Evolutionary conservation across 2,888 invertebrate species (phyloP).

Genomic region (Hyalella azteca): DNA sequence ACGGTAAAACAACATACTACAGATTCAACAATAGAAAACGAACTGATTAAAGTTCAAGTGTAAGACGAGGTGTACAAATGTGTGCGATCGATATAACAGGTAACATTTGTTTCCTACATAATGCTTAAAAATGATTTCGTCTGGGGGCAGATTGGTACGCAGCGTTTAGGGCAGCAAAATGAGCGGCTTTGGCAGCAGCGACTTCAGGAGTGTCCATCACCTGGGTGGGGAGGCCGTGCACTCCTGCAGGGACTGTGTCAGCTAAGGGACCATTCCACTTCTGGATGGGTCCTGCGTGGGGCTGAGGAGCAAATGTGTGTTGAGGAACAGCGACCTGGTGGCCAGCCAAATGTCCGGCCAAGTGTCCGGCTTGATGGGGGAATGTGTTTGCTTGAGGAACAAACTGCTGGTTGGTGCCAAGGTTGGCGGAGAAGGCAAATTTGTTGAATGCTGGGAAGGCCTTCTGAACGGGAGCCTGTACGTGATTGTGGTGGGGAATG

Average conservation of each 20-base stretch:
- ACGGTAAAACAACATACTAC: not conserved
- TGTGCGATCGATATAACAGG: no score
- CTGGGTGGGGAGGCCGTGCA: constrained; percentile 45
- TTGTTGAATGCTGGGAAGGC: constrained; percentile 35
- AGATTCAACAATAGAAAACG: not conserved
- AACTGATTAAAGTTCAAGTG: no score
- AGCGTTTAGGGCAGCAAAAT: constrained; percentile 39
- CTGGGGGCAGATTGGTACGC: constrained; percentile 38
- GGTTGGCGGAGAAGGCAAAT: constrained; percentile 46
- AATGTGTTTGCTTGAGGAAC: constrained; percentile 47
- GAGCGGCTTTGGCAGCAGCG: constrained; percentile 49
- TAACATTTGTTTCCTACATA: no score
- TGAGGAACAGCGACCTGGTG: constrained; percentile 43
- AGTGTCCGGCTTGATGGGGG: constrained; percentile 30
- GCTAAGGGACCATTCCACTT: constrained; percentile 55
- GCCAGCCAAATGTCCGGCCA: constrained; percentile 40
- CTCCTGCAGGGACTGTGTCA: constrained; percentile 52
- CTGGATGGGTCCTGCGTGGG: constrained; percentile 19
- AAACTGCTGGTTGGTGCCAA: constrained; percentile 42
- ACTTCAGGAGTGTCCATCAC: constrained; percentile 53
- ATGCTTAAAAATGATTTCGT: constrained; percentile 19
- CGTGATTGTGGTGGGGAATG: not conserved
- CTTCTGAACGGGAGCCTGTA: not conserved
- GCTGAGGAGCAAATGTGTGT: not conserved
- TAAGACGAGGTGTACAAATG: no score